A percentile compares a stretch with the other conserved stretches of the same genome.
These are phyloP conservation scores for Drosophila vallismaia DNA, from an alignment of 2,888 invertebrate species.

Conservation along the genomic window DNA sequence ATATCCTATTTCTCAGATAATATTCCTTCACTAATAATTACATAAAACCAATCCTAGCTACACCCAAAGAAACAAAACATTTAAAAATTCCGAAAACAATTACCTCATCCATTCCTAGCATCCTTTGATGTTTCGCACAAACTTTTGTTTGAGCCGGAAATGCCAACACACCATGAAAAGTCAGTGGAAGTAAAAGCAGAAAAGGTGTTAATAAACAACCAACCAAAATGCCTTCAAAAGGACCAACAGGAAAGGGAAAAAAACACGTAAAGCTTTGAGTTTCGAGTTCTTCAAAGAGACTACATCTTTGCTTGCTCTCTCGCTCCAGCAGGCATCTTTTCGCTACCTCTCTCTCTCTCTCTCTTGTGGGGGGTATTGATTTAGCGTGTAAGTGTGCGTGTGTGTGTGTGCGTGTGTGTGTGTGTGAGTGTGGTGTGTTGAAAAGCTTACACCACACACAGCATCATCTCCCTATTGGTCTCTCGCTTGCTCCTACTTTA, in stretches of 20 bases:
- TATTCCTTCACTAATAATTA: not conserved
- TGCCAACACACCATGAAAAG: slow-evolving; percentile 3
- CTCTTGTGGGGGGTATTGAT: slow-evolving; percentile 64
- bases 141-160: slow-evolving; percentile 2
- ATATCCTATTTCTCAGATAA: no score
- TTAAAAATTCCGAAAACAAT: not conserved
- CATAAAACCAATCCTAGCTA: not conserved
- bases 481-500: slow-evolving; percentile 4
- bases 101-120: not conserved
- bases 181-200: slow-evolving; percentile 18
- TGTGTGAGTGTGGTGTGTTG: slow-evolving; percentile 57
- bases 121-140: not conserved
- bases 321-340: not conserved
- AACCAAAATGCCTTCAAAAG: slow-evolving; percentile 69
- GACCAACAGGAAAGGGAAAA: slow-evolving; percentile 6
- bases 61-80: slow-evolving; percentile 1
- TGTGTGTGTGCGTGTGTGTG: slow-evolving; percentile 20
- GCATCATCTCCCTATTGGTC: slow-evolving; percentile 13
- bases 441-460: slow-evolving; percentile 65
- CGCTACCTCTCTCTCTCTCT: slow-evolving; percentile 21
- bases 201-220: slow-evolving; percentile 71
- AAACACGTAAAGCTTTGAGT: slow-evolving; percentile 6
- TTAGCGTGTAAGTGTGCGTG: slow-evolving; percentile 14
- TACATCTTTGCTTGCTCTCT: slow-evolving; percentile 11
- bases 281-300: slow-evolving; percentile 14